Evolutionary conservation across 1,140 invertebrate species (phyloP).

Genomic region (Carposina sasakii): DNA sequence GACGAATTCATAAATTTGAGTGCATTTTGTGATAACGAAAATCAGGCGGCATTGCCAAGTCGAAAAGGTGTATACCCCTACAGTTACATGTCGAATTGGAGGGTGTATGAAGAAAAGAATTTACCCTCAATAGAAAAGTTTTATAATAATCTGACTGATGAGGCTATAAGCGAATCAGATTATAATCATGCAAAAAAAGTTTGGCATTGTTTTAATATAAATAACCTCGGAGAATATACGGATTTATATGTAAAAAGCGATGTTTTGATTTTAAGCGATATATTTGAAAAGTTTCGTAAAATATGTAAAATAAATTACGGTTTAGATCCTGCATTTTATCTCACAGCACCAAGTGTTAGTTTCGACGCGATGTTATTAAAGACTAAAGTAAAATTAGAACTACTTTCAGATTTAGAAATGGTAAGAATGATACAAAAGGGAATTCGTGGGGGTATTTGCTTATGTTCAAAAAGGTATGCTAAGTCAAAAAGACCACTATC

Average conservation of each 20-base stretch:
- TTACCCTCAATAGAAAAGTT: background rate
- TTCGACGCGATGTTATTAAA: no score
- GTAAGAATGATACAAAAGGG: background rate
- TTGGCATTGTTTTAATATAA: slow-evolving; percentile 1
- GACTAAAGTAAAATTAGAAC: slow-evolving; percentile 10
- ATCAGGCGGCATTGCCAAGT: background rate
- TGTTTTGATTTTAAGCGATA: slow-evolving; percentile 23
- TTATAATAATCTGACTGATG: slow-evolving; percentile 1
- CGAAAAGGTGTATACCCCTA: slow-evolving; percentile 10
- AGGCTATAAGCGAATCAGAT: background rate
- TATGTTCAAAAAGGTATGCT: slow-evolving; percentile 1
- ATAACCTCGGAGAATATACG: slow-evolving; percentile 6
- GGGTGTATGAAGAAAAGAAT: background rate
- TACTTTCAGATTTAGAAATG: slow-evolving; percentile 7
- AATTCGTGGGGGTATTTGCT: background rate
- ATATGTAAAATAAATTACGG: slow-evolving; percentile 3
- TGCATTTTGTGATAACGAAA: background rate
- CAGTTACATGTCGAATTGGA: no score
- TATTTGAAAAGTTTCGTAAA: slow-evolving; percentile 6
- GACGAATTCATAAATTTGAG: slow-evolving; percentile 7
- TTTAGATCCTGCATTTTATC: slow-evolving; percentile 10
- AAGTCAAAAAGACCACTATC: slow-evolving; percentile 9
- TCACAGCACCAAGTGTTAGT: slow-evolving; percentile 8
- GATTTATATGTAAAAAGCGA: slow-evolving; percentile 24
- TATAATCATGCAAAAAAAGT: slow-evolving; percentile 4